These are phyloP conservation scores for Tenthredo notha DNA, from an alignment of 2,888 invertebrate species.

Conservation along the genomic window DNA sequence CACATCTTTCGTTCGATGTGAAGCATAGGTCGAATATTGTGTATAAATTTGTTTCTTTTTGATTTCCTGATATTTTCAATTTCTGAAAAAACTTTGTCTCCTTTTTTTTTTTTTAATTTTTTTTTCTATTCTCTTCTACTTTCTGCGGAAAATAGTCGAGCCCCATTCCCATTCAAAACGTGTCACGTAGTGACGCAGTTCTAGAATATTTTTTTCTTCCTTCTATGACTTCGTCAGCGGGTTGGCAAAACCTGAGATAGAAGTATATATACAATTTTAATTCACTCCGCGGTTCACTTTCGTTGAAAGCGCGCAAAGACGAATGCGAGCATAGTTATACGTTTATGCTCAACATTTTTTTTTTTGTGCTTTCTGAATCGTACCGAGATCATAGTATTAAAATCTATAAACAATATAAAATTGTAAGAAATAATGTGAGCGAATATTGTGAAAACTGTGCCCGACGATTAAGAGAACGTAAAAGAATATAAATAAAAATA, in stretches of 20 bases:
- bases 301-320: neutral
- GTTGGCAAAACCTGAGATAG: neutral
- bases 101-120: neutral
- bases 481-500: neutral
- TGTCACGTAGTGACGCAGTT: neutral
- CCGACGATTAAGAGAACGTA: neutral
- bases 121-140: neutral
- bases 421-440: neutral
- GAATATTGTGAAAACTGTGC: neutral
- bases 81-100: neutral
- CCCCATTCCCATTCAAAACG: neutral
- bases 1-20: neutral
- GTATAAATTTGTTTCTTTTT: neutral
- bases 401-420: neutral
- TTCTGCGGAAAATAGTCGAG: neutral
- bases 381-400: too few species aligned
- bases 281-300: constrained; percentile 7
- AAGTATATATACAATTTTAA: neutral
- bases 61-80: neutral
- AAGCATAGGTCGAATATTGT: neutral
- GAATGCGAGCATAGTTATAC: neutral
- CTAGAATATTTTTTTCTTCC: neutral
- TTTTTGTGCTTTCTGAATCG: neutral
- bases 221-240: neutral
- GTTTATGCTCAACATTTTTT: neutral